Evolutionary conservation across 2,113 vertebrate species (phyloP), one percentile per base, ranked within the genome.

Genomic region (Aegotheles bennettii): DNA sequence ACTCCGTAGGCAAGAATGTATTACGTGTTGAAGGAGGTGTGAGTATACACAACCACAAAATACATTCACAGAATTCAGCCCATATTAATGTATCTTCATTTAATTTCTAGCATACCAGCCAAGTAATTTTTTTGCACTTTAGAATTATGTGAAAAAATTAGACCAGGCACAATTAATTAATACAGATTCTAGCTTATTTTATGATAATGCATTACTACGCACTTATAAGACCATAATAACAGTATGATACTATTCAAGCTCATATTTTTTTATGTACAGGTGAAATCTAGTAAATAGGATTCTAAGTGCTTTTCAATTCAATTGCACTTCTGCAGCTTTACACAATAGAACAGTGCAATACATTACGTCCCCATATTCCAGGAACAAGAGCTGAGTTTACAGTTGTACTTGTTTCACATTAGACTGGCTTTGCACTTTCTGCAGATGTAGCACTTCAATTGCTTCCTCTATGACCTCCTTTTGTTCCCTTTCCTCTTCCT

Each of bases 301-400:
- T 88, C 69, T 89, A 96, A 94, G 94, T 96, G 95, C 89, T 95
- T 96, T 69, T 97, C 75, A 94, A 96, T 92, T 92, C 80, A 95
- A 96, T 96, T 56, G 83, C 59, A 93, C 31, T 96, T 96, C 54
- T 95, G 93, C 97, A 97, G 95, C 90, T 97, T 96, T 92, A 96
- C 63, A 89, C 87, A 97, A 87, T 85, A 97, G 91, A 96, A 97
- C 95, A 98, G 96, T 96, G 96, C 96, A 97, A 97, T 70, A 76
- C 70, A 5, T 88, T 85, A 45, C 21, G 81, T 87, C 68, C 83
- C 83, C 75, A 64, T 11, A 92, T 53, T 94, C 48, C 75, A 97
- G 83, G 93, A 95, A 90, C 78, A 89, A 91, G 63, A 60, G 87
- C 69, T 25, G 69, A 93, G 79, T 94, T 93, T 89, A 90, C 59